A percentile compares a stretch with the other conserved stretches of the same genome.
phyloP scores from a whole-genome alignment of 37 sponge, comb jelly and placozoan genomes.

The Amphimedon queenslandica region DNA sequence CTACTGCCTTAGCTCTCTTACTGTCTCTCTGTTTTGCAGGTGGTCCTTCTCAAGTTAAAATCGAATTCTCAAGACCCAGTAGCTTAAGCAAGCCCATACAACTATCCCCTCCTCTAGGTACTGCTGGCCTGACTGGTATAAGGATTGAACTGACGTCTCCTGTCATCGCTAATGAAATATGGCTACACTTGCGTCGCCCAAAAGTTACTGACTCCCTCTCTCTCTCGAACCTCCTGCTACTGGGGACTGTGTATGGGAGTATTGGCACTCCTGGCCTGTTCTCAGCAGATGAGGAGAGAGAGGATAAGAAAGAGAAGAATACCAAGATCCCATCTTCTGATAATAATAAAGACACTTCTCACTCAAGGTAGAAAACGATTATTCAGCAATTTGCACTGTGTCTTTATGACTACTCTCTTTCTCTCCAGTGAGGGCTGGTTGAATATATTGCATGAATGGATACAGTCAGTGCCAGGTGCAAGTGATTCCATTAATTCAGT shows the following conservation, averaged over 20 bases:
- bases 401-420: too few relatives aligned
- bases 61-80: conserved; percentile 12
- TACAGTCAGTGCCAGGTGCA: neutral
- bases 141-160: conserved; percentile 30
- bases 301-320: too few relatives aligned
- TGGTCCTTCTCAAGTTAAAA: conserved; percentile 29
- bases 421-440: conserved; percentile 45
- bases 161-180: conserved; percentile 20
- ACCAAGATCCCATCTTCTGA: too few relatives aligned
- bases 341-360: too few relatives aligned
- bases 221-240: conserved; percentile 32
- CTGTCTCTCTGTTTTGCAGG: neutral
- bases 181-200: conserved; percentile 24
- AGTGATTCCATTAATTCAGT: conserved; percentile 15
- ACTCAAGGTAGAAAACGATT: too few relatives aligned
- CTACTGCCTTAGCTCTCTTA: neutral
- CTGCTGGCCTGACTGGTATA: conserved; percentile 28
- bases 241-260: conserved; percentile 32
- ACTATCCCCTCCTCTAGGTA: conserved; percentile 22
- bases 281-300: too few relatives aligned
- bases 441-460: conserved; percentile 36
- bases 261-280: too few relatives aligned
- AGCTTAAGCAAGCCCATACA: neutral
- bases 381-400: too few relatives aligned
- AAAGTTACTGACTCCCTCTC: conserved; percentile 16